A percentile compares a stretch with the other conserved stretches of the same genome.
Evolutionary conservation across 2,113 vertebrate species (phyloP).

Genomic region (Melanerpes formicivorus): DNA sequence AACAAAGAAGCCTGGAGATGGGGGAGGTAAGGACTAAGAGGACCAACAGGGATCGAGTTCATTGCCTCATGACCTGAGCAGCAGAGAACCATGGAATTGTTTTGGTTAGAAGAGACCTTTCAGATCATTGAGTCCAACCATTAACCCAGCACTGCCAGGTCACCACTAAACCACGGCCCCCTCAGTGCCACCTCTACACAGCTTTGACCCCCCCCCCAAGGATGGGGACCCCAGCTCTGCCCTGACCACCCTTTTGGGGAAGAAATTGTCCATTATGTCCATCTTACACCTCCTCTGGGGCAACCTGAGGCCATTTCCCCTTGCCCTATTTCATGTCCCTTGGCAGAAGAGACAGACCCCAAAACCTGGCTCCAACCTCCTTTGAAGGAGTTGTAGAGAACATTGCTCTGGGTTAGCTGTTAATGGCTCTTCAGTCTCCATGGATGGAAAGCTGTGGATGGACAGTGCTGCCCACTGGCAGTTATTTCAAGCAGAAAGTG

Average conservation of each 20-base stretch:
- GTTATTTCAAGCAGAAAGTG: not conserved
- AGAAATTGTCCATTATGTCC: not conserved
- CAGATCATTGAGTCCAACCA: not conserved
- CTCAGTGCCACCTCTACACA: not conserved
- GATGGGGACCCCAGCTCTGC: not conserved
- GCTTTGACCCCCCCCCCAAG: not conserved
- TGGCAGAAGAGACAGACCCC: no score
- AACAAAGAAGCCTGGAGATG: not conserved
- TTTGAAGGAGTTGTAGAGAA: not conserved
- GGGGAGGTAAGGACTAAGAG: no score
- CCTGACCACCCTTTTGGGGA: not conserved
- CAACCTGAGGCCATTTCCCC: no score
- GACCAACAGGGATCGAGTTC: accelerated
- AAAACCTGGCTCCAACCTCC: no score
- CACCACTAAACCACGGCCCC: not conserved
- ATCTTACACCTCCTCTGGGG: no score
- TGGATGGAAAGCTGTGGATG: not conserved
- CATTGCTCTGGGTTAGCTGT: not conserved
- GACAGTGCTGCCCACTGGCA: not conserved
- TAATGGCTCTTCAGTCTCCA: accelerated
- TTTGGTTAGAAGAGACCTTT: not conserved
- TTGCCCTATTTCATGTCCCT: no score
- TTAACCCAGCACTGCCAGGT: not conserved
- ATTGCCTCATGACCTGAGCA: accelerated
- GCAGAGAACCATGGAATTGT: not conserved